phyloP scores from a whole-genome alignment of 2,113 vertebrate genomes.

The Chaetura pelagica region DNA sequence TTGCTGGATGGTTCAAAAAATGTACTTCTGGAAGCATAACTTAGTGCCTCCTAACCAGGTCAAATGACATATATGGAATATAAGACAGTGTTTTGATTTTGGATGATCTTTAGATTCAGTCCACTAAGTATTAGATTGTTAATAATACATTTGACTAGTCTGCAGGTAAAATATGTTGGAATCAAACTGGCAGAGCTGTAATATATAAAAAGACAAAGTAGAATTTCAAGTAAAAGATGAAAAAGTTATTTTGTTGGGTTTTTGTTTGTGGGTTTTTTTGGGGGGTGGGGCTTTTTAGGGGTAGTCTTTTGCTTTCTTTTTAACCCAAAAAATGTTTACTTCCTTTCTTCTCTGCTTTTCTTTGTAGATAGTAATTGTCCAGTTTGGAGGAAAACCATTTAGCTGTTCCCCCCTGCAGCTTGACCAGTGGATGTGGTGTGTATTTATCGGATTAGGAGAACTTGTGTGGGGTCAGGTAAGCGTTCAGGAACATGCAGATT shows the following conservation, averaged over 20 bases:
- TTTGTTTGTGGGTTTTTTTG: not conserved
- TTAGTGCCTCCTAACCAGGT: too few species aligned
- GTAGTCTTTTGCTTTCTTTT: not conserved
- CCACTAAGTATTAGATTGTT: not conserved
- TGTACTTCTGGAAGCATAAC: not conserved
- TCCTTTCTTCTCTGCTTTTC: not conserved
- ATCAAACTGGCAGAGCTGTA: not conserved
- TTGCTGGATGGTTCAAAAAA: not conserved
- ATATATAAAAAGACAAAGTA: not conserved
- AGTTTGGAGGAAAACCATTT: slow-evolving; percentile 98
- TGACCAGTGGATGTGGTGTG: slow-evolving; percentile 99
- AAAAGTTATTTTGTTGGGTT: not conserved
- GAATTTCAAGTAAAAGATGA: not conserved
- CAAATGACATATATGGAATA: not conserved
- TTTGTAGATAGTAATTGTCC: slow-evolving; percentile 92
- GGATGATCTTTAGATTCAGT: not conserved
- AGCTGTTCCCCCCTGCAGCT: slow-evolving; percentile 93
- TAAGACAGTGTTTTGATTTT: not conserved
- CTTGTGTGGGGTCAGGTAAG: slow-evolving; percentile 99
- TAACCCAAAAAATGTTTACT: not conserved
- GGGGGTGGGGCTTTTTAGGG: too few species aligned
- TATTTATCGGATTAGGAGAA: slow-evolving; percentile 96
- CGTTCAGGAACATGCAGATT: not conserved
- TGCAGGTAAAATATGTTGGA: not conserved
- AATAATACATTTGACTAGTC: not conserved